Conservation (phyloP, 1,140 invertebrate species). For the Oncopodura yosiiana region DNA sequence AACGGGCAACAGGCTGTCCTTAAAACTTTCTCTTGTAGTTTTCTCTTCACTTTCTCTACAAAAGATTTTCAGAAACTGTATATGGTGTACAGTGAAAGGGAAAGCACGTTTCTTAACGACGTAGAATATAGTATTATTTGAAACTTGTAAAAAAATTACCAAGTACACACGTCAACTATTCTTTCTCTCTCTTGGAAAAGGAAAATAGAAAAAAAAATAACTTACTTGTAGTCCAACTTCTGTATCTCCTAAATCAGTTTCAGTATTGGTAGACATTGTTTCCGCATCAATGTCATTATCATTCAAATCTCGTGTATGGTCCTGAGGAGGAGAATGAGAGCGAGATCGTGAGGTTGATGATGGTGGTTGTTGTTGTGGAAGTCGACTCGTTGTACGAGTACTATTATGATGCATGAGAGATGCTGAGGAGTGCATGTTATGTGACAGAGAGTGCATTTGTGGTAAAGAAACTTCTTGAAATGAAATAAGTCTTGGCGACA, state of each 20-base stretch:
- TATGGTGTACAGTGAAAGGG: too few species aligned
- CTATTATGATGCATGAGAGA: background rate
- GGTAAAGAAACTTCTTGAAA: conserved; percentile 32
- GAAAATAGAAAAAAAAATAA: conserved; percentile 5
- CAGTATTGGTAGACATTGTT: conserved; percentile 39
- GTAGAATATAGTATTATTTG: too few species aligned
- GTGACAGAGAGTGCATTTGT: background rate
- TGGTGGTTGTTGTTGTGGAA: too few species aligned
- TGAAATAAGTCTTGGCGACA: conserved; percentile 34
- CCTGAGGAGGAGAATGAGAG: conserved; percentile 9
- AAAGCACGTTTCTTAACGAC: too few species aligned
- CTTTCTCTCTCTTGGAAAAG: background rate
- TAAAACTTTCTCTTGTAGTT: too few species aligned
- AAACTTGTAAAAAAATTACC: too few species aligned
- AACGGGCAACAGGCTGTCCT: too few species aligned
- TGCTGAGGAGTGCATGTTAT: conserved; percentile 12
- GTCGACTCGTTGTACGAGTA: too few species aligned
- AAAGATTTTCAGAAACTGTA: too few species aligned
- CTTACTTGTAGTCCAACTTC: conserved; percentile 51
- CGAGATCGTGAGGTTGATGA: background rate
- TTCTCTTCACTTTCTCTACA: too few species aligned
- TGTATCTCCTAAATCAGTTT: conserved; percentile 56
- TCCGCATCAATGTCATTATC: conserved; percentile 48
- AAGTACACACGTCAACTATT: too few species aligned
- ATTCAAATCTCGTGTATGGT: conserved; percentile 30